phyloP scores from a whole-genome alignment of 2,888 invertebrate genomes.

The Agonopterix arenella region DNA sequence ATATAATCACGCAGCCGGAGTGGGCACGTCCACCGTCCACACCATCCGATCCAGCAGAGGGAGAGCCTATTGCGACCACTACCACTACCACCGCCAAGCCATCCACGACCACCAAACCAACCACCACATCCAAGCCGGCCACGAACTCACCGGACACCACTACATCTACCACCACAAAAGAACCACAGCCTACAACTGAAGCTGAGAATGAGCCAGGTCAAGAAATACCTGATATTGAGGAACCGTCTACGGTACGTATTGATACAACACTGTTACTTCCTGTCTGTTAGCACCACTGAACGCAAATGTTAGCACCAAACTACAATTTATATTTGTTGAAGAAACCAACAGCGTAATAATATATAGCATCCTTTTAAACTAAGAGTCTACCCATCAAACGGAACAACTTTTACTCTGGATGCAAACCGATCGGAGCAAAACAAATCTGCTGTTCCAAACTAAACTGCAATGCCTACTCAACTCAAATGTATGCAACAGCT shows the following conservation, averaged over 20 bases:
- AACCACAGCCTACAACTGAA: conserved; percentile 1
- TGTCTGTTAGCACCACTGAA: not conserved
- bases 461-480: too few relatives aligned
- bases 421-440: too few relatives aligned
- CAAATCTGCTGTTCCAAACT: too few relatives aligned
- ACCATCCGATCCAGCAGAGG: conserved; percentile 71
- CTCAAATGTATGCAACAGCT: too few relatives aligned
- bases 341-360: too few relatives aligned
- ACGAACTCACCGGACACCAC: conserved; percentile 22
- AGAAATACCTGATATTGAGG: conserved; percentile 26
- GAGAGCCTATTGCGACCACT: conserved; percentile 41
- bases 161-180: conserved; percentile 20
- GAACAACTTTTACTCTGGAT: too few relatives aligned
- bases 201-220: conserved; percentile 3
- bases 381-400: too few relatives aligned
- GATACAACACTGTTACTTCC: too few relatives aligned
- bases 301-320: not conserved
- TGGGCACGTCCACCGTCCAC: conserved; percentile 90
- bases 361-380: too few relatives aligned
- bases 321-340: not conserved
- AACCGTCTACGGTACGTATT: conserved; percentile 36
- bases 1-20: conserved; percentile 77
- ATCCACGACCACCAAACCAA: conserved; percentile 22
- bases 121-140: conserved; percentile 20
- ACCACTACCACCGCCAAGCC: conserved; percentile 31